phyloP scores from a whole-genome alignment of 2,113 vertebrate species.

The Dicerorhinus sumatrensis region DNA sequence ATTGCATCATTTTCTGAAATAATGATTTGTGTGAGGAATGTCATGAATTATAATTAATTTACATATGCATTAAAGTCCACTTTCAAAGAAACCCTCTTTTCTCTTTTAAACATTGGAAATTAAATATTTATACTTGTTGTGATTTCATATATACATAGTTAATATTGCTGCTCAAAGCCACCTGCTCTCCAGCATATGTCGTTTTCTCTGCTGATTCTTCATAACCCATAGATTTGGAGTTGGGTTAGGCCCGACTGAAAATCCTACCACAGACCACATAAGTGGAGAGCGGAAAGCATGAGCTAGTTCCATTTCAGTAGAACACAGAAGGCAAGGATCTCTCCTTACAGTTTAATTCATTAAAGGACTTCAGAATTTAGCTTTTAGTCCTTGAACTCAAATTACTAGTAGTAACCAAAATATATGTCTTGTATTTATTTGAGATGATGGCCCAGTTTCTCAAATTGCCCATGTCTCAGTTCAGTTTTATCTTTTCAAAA shows the following conservation, averaged over 20 bases:
- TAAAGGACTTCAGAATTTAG: conserved; percentile 48
- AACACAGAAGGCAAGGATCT: background rate
- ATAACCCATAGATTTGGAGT: background rate
- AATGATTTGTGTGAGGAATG: conserved; percentile 73
- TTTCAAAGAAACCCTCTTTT: conserved; percentile 66
- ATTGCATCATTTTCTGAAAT: conserved; percentile 78
- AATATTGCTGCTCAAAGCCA: conserved; percentile 68
- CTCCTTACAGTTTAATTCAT: conserved; percentile 36
- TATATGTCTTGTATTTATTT: conserved; percentile 18
- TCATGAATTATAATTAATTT: conserved; percentile 81
- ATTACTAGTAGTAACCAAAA: background rate
- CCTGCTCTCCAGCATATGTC: conserved; percentile 60
- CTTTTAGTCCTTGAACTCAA: conserved; percentile 31
- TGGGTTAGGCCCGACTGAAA: background rate
- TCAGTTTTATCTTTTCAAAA: conserved; percentile 36
- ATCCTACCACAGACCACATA: background rate
- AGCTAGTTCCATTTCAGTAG: background rate
- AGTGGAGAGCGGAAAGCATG: background rate
- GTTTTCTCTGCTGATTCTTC: conserved; percentile 32
- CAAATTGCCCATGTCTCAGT: background rate
- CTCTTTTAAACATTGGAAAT: conserved; percentile 69
- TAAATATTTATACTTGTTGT: conserved; percentile 78
- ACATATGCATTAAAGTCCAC: conserved; percentile 70
- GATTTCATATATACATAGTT: conserved; percentile 77
- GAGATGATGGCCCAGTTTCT: background rate